These are phyloP conservation scores for Suncus etruscus DNA, from an alignment of 2,113 vertebrate genomes.

Conservation along the genomic window DNA sequence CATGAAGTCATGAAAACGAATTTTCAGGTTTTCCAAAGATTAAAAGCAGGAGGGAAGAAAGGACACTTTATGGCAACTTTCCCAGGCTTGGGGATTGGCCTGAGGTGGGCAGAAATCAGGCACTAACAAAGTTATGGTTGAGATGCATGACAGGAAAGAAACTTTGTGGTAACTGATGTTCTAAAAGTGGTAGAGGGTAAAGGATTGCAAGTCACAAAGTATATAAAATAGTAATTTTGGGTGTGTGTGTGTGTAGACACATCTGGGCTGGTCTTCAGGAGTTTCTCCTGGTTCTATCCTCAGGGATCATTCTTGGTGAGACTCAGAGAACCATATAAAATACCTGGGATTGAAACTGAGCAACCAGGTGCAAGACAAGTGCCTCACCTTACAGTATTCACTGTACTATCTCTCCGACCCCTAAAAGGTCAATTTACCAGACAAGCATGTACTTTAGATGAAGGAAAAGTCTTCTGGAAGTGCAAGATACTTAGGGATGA, in stretches of 20 bases:
- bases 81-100: constrained; percentile 25
- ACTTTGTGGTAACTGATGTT: neutral
- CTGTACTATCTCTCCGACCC: too few relatives aligned
- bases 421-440: neutral
- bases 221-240: neutral
- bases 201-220: neutral
- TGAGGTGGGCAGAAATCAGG: constrained; percentile 13
- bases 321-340: too few relatives aligned
- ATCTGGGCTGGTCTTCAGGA: too few relatives aligned
- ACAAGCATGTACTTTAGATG: neutral
- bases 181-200: neutral
- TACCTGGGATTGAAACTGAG: too few relatives aligned
- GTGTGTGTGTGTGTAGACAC: too few relatives aligned
- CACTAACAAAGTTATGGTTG: constrained; percentile 24
- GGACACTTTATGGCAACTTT: constrained; percentile 44
- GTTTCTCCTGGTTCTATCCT: too few relatives aligned
- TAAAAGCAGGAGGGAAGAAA: constrained; percentile 28
- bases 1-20: constrained; percentile 59
- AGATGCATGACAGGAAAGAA: neutral
- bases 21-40: constrained; percentile 41
- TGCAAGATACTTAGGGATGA: neutral
- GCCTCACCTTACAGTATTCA: too few relatives aligned
- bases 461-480: neutral
- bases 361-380: too few relatives aligned
- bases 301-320: too few relatives aligned